Base-by-base conservation (phyloP, 2,797 vertebrate species). In the Hozukius guyotensis region DNA sequence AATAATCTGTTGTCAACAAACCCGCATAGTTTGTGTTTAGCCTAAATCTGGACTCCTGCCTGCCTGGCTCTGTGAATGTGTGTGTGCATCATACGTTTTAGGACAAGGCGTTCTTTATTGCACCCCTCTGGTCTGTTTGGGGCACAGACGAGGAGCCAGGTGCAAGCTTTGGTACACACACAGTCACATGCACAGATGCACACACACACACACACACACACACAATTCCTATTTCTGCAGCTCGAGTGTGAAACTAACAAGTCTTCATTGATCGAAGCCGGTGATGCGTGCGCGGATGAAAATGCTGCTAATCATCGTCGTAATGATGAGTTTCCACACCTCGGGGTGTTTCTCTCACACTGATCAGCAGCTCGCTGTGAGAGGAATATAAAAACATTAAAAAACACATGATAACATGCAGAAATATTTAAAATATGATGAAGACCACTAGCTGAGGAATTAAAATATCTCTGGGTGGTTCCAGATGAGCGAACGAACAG, bases 101-200 rank as follows among this genome's bases (percentile, higher is more conserved):
- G 74, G 80, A 92, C 89, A 91, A 93, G 85, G 78, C 36, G 20
- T 66, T 86, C 88, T 94, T 92, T 94, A 90, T 93, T 85, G 86
- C 80, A 60, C 67, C 84, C 83, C 88, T 87, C 78, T 81, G 79
- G 77, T 82, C 80, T 82, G 78, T 79, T 80, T 77, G 62, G 55
- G 72, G 86, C 71, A 74, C 3, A 74, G 79, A 90, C 61, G 81
- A 89, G 82, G 61, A 83, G 79, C 89, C 93, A 94, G 93, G 93
- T 94, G 93, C 89, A 92, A 85, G 79, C 76, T 64, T 62, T 80
- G 55, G 57, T 59, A 65, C 68, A 52, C 18, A 73, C 57, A 82
- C 38, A 56, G 27, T 32, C n/a, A 20, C n/a, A 36, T 9, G 68
- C 25, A 46, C 38, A 61, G 29, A 24, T 36, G 72, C 53, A 42